Evolutionary conservation across 2,888 invertebrate species (phyloP), one percentile per base, ranked within the genome.

Genomic region (Hecatera dysodea): DNA sequence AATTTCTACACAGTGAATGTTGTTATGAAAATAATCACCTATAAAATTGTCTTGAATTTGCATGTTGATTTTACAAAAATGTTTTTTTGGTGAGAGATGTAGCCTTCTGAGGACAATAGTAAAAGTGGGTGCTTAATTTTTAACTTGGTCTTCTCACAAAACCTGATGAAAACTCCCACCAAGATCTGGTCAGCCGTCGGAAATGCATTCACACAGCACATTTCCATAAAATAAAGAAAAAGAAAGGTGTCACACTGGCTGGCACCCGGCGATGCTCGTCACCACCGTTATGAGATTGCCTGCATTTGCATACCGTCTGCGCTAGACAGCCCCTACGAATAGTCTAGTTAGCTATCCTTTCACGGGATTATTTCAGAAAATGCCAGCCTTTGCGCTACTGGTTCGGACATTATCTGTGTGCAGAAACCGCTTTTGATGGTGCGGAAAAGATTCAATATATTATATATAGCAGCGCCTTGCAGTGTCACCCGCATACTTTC

Each of bases 211-310:
- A n/a, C n/a, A n/a, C n/a, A n/a, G n/a, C n/a, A 29, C 46, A 52
- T 44, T 55, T 42, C 15, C 12, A 57, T 61, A 81, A 64, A 70
- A 66, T 11, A 66, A 76, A 67, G 55, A 66, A 70, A 78, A 81
- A 50, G 57, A 22, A 57, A 60, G 55, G 77, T 63, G 55, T 60
- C 55, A 36, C 60, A n/a, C 24, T 62, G 53, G 53, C 52, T 42
- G 81, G 78, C 48, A 60, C 70, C 53, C 33, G 29, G 64, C 55
- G 59, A 72, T 75, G 72, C 67, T 42, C 59, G 72, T 70, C 82
- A 44, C 67, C 67, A 57, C 55, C 75, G 85, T 80, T 84, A 86
- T 84, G 86, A 88, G 85, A 88, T 87, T 87, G 87, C 78, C 72
- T 64, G 69, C 80, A 88, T 88, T 87, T 83, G 85, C 88, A 87